Evolutionary conservation across 2,113 vertebrate genomes (phyloP).

Genomic region (Paradisaea rubra): DNA sequence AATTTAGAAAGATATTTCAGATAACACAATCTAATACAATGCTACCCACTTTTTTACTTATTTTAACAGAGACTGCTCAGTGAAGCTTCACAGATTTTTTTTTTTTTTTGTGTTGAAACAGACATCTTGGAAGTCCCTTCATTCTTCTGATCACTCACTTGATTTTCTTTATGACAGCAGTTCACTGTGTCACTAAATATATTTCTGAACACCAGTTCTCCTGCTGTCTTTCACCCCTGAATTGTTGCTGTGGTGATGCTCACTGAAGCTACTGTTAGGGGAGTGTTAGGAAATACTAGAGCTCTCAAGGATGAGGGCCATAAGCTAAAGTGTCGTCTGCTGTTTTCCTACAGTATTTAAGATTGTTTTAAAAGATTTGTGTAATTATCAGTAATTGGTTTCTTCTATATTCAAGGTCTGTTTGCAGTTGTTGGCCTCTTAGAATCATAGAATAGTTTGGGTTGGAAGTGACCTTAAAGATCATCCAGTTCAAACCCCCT

Average conservation of each 20-base stretch:
- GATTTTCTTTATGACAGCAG: background rate
- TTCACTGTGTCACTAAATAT: background rate
- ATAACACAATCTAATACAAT: background rate
- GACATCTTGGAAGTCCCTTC: rapidly evolving
- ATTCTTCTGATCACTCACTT: background rate
- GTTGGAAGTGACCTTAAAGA: background rate
- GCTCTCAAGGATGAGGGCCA: background rate
- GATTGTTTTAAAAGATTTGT: background rate
- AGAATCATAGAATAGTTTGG: background rate
- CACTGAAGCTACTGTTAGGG: background rate
- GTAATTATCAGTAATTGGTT: background rate
- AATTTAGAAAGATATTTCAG: background rate
- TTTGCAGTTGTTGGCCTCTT: background rate
- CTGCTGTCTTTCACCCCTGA: background rate
- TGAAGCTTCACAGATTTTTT: background rate
- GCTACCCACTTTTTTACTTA: background rate
- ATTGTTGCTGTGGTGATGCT: background rate
- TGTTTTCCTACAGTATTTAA: background rate
- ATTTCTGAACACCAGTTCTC: background rate
- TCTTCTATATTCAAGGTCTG: background rate
- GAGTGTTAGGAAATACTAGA: background rate
- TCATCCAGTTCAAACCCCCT: background rate
- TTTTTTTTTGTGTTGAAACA: background rate
- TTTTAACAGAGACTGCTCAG: background rate
- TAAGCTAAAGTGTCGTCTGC: background rate